Evolutionary conservation across 1,140 invertebrate genomes (phyloP), one percentile per base, ranked within the genome.

Genomic region (Lucilia sericata): DNA sequence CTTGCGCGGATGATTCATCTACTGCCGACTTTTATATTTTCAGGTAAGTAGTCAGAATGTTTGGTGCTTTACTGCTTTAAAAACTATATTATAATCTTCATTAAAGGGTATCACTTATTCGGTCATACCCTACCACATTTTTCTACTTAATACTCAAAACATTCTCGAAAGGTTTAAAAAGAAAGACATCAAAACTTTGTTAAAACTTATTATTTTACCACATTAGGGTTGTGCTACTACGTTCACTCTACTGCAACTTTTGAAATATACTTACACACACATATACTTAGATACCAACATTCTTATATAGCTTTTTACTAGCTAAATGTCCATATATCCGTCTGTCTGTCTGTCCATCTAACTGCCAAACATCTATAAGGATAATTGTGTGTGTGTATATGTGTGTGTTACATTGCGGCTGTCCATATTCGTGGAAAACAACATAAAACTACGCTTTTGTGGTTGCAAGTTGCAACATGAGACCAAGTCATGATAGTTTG

Each of bases 401-500:
- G 25, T 30, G 25, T 19, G n/a, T 60, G 55, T 8, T 60, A 7
- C 17, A n/a, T 14, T 60, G 55, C 55, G 55, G n/a, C 65, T 70
- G 65, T 21, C 65, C 65, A 70, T 70, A 21, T 70, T 19, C 65
- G 65, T 21, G 65, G 65, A 70, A 70, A 21, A 70, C n/a, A 70
- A 70, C 65, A 70, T 70, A 70, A 70, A 70, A 70, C 19, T 70
- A 5, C 65, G n/a, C 65, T 70, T 70, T 70, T 70, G 65, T 70
- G 65, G 65, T 70, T 70, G 65, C 55, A 60, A 60, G 55, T 60
- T 60, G 55, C 65, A 70, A 70, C 19, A 70, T 70, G n/a, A 70
- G 65, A 21, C n/a, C 65, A 70, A 70, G 65, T 17, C 65, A 70
- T 70, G 65, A 70, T 70, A 70, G 65, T 70, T 70, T 70, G n/a